A percentile compares a stretch with the other conserved stretches of the same genome.
Conservation (phyloP, 2,113 vertebrate genomes). For the Lampris incognitus region DNA sequence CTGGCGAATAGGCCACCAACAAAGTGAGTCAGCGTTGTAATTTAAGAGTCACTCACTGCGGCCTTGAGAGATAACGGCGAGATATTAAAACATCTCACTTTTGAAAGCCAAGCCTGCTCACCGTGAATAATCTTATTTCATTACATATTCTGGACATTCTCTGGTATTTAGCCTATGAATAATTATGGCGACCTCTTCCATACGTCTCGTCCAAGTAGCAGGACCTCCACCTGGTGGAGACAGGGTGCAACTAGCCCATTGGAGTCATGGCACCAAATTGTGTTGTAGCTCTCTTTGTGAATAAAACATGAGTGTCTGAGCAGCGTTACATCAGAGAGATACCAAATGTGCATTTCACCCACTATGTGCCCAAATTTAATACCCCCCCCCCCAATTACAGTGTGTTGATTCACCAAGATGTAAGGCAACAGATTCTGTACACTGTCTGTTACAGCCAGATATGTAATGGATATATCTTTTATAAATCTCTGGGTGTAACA, state of each 20-base stretch:
- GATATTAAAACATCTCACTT: slow-evolving; percentile 17
- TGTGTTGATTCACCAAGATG: no score
- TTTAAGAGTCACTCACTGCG: slow-evolving; percentile 44
- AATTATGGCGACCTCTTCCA: background rate
- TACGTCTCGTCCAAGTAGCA: slow-evolving; percentile 6
- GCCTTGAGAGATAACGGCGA: slow-evolving; percentile 24
- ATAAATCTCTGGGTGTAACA: no score
- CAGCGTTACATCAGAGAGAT: no score
- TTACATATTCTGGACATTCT: slow-evolving; percentile 54
- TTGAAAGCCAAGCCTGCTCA: slow-evolving; percentile 28
- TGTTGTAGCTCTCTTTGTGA: no score
- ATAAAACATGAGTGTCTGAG: no score
- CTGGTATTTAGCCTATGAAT: slow-evolving; percentile 28
- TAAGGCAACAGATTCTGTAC: no score
- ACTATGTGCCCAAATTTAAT: no score
- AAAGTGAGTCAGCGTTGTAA: slow-evolving; percentile 23
- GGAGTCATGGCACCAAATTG: background rate
- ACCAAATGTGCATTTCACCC: no score
- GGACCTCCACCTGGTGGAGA: slow-evolving; percentile 67
- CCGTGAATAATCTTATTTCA: slow-evolving; percentile 50
- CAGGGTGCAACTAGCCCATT: background rate
- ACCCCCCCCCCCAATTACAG: no score
- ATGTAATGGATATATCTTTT: no score
- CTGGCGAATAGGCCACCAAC: background rate
- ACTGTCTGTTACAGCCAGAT: no score